These are phyloP conservation scores for Chaenogobius annularis DNA, from an alignment of 2,113 vertebrate species.

Conservation along the genomic window DNA sequence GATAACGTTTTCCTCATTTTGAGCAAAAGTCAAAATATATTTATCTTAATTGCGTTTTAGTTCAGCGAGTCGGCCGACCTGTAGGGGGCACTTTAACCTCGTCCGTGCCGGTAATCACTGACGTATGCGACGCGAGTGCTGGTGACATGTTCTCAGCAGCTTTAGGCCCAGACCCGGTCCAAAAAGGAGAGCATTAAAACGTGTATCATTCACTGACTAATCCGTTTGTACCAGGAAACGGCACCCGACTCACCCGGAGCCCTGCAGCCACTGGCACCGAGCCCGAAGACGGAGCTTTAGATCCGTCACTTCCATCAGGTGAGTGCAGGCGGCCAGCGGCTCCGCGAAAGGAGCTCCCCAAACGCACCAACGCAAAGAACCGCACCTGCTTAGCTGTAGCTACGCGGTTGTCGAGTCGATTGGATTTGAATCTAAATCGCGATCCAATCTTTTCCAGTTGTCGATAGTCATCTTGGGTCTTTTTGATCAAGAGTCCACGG, in stretches of 20 bases:
- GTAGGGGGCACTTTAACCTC: background rate
- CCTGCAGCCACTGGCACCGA: conserved; percentile 1
- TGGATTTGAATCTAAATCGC: too few species aligned
- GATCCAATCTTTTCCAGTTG: too few species aligned
- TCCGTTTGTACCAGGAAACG: conserved; percentile 19
- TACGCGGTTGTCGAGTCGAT: too few species aligned
- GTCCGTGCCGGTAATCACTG: background rate
- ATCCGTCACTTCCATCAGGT: conserved; percentile 8
- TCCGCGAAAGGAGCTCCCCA: background rate
- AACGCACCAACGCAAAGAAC: too few species aligned
- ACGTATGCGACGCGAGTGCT: background rate
- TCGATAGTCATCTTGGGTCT: too few species aligned
- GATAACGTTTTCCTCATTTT: too few species aligned
- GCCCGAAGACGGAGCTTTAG: conserved; percentile 7
- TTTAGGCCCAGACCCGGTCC: background rate
- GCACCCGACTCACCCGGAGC: background rate
- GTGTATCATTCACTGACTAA: background rate
- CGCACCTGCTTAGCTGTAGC: too few species aligned
- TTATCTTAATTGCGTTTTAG: too few species aligned
- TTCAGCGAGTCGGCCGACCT: too few species aligned
- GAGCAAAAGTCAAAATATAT: too few species aligned
- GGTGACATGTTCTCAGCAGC: background rate
- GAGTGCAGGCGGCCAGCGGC: background rate
- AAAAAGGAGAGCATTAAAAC: background rate
- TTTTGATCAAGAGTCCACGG: too few species aligned